Evolutionary conservation across 2,888 invertebrate species (phyloP), one percentile per base, ranked within the genome.

Genomic region (Drosophila helvetica): DNA sequence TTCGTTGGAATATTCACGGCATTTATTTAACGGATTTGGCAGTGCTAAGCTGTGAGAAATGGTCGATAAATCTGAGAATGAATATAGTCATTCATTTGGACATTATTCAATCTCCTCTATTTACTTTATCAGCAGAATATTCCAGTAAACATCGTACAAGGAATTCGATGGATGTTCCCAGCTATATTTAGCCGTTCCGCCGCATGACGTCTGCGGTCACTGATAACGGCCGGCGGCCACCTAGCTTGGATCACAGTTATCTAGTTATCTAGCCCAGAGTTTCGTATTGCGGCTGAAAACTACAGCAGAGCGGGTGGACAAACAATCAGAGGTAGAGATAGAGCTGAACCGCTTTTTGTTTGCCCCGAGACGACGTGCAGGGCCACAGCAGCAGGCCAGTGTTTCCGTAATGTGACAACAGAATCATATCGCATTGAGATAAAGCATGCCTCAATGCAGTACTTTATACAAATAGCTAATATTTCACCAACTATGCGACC

Each of bases 401-500:
- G 27, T 27, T 27, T 27, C 27, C 8, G 27, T 27, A 2, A 27
- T 27, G 67, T 70, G 65, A 68, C 64, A 70, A 65, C 69, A 62
- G 73, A 62, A 51, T 43, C 68, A 25, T 77, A 68, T 68, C 57
- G 63, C 65, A 74, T 69, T 72, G 77, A 73, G 86, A 82, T 82
- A 82, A 82, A 75, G 55, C 38, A 38, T 5, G 38, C 60, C 66
- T 66, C 80, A 79, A 80, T 82, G 82, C 82, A 82, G 82, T 82
- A 83, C 86, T 83, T 86, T 81, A 72, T 78, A 81, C 78, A 81
- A 86, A 83, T 69, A n/a, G 80, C 52, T 61, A 56, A 52, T 52
- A 60, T 60, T 19, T 30, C 19, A 22, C 22, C 22, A 22, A 22
- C 22, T 22, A 22, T 38, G 60, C 62, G 38, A 38, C 15, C 12